phyloP scores from a whole-genome alignment of 2,113 vertebrate genomes.

The Mustela lutreola region DNA sequence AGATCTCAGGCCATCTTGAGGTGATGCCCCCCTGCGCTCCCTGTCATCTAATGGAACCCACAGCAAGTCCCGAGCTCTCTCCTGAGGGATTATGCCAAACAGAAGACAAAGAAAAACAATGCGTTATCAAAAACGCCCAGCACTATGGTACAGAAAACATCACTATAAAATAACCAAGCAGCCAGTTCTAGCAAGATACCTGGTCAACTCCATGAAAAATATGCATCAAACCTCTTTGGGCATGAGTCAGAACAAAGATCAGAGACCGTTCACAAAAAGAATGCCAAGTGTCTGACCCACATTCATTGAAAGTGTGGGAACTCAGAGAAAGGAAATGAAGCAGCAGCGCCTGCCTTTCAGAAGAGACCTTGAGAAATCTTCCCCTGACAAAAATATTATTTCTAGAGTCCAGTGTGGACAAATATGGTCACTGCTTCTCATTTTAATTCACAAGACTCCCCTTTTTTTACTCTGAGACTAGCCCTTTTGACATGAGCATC shows the following conservation, averaged over 20 bases:
- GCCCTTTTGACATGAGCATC: no score
- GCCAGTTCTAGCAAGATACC: neutral
- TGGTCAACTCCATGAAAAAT: neutral
- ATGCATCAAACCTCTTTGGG: neutral
- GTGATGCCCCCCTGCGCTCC: no score
- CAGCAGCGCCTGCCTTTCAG: neutral
- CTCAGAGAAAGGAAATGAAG: neutral
- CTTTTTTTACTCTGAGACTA: neutral
- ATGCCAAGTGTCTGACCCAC: neutral
- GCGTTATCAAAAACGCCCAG: neutral
- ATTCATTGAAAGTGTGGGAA: neutral
- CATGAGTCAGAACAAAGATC: neutral
- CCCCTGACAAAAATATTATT: neutral
- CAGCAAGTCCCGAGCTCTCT: neutral
- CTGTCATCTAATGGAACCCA: neutral
- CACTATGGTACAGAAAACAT: neutral
- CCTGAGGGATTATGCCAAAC: neutral
- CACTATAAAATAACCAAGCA: neutral
- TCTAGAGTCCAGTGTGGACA: neutral
- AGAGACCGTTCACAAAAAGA: neutral
- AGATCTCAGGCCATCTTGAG: neutral
- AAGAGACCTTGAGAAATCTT: neutral
- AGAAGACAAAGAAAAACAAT: neutral
- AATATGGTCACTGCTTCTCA: neutral
- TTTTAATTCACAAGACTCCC: neutral